Base-by-base conservation (phyloP, 2,888 invertebrate species). In the Eulithis testata region DNA sequence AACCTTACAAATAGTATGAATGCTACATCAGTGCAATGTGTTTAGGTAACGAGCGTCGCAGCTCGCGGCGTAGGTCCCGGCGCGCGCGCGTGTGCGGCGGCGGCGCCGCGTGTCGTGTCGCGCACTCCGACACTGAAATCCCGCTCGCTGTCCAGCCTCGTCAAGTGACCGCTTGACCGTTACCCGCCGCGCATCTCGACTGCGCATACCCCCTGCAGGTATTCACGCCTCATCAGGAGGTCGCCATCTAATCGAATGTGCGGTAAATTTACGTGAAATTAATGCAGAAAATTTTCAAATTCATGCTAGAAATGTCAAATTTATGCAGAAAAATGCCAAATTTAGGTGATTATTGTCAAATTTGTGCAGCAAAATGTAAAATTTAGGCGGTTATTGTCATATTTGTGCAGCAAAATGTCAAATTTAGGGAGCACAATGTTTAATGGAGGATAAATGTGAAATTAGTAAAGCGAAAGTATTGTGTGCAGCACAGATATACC, bases 91-190 rank as follows among this genome's bases (percentile, higher is more conserved):
- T 91, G 88, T 90, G 90, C 88, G 80, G 84, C 79, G 81, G 85
- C 81, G 85, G 87, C 82, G 79, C 86, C 88, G 73, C 84, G 81
- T 89, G 90, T 80, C 90, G 92, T 79, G 73, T 87, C 90, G 70
- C 90, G 73, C 92, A 87, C 91, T 84, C 91, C 89, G 93, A 92
- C 91, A 84, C 90, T 90, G 93, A 93, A 81, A 77, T 90, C 91
- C 87, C 93, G 93, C 84, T 93, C 93, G 83, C 93, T 93, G 83
- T 93, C 93, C 93, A 93, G 91, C 83, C 93, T 93, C 91, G 93
- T 91, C 81, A 91, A 90, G 91, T 93, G 87, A 91, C 90, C 81
- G 92, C 90, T 78, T 91, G 91, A 91, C 88, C 78, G 73, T 60
- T 63, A 73, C 73, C 66, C 63, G 66, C 60, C 60, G 59, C 63